Conservation (phyloP, 1,140 invertebrate genomes). For the Trachymyrmex septentrionalis region DNA sequence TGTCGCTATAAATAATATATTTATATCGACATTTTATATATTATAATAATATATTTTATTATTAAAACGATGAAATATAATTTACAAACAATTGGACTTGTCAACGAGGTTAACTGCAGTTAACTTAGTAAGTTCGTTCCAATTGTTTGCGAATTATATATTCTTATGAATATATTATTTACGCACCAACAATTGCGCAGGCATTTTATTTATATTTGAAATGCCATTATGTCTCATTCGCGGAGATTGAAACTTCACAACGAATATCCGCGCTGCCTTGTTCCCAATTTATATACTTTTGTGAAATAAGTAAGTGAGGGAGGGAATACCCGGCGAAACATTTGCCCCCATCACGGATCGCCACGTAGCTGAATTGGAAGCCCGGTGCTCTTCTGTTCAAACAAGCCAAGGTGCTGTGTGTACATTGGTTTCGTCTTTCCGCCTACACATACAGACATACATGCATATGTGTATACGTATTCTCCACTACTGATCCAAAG, state of each 20-base stretch:
- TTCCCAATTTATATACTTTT: slow-evolving; percentile 3
- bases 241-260: not conserved
- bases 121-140: too few species aligned
- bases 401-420: slow-evolving; percentile 82
- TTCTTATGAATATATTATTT: too few species aligned
- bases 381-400: slow-evolving; percentile 80
- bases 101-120: too few species aligned
- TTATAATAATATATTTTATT: too few species aligned
- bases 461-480: not conserved
- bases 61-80: too few species aligned
- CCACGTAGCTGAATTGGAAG: slow-evolving; percentile 79
- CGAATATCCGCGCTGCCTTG: not conserved
- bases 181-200: too few species aligned
- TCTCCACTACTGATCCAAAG: slow-evolving; percentile 40
- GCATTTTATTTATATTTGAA: not conserved
- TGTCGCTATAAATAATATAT: too few species aligned
- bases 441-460: slow-evolving; percentile 15
- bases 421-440: slow-evolving; percentile 73
- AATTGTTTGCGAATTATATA: too few species aligned
- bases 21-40: too few species aligned
- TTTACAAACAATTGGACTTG: too few species aligned
- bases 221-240: not conserved
- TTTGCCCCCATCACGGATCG: slow-evolving; percentile 74
- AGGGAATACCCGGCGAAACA: slow-evolving; percentile 43
- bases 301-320: slow-evolving; percentile 20